Evolutionary conservation across 2,113 vertebrate species (phyloP), one percentile per base, ranked within the genome.

Genomic region (Ictidomys tridecemlineatus): DNA sequence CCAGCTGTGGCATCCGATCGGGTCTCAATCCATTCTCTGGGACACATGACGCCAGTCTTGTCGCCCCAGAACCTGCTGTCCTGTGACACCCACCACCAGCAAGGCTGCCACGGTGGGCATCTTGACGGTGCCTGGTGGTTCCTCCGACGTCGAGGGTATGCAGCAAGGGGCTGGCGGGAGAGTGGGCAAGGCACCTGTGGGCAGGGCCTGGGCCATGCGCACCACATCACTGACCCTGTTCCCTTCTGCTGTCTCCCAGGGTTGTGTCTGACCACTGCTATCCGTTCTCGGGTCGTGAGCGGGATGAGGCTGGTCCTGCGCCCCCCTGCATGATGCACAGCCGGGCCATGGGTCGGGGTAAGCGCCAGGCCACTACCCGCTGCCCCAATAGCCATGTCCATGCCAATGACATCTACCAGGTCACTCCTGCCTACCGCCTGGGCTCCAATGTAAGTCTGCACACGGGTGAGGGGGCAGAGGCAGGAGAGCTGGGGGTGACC

Each of bases 1-100:
- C 10, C 45, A 99, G 99, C 99, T 2, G 99, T 99, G 82, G 99
- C 99, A 26, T 99, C 99, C 0, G 99, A 99, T 97, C 98, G 99
- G 22, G 99, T 99, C 98, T 99, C 99, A 79, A 99, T 99, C 98
- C 99, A 99, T 94, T 99, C 99, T n/a, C 99, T 99, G 99, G 99
- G 99, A 56, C 99, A 99, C 98, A 99, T 99, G 99, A 99, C 99
- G 0, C 99, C 99, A 1, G 98, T 99, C 93, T 98, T 99, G 78
- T 99, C 99, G 0, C 99, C 99, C 4, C 99, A 99, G 98, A 99
- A 99, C 97, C 98, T 99, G 32, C 99, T 99, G 96, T 99, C 99
- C 87, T 99, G 99, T 16, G 99, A 99, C 98, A 99, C 99, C 0
- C 99, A 99, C 20, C 99, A 99, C 98, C 99, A 99, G 98, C 99